Base-by-base conservation (phyloP, 1,140 invertebrate genomes). In the Lasioglossum baleicum region DNA sequence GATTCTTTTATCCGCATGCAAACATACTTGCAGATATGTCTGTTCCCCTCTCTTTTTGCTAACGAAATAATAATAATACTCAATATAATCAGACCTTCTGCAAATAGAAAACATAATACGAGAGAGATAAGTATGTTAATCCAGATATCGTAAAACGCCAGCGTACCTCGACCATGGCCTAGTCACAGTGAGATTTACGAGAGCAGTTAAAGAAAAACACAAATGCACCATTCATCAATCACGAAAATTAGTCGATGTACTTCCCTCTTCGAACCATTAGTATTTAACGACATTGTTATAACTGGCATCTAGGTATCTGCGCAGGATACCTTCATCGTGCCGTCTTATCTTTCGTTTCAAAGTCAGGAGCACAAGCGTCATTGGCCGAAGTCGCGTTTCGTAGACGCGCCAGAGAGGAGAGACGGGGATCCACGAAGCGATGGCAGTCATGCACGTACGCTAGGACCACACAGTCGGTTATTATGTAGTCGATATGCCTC, bases 401-500 rank as follows among this genome's bases (percentile, higher is more conserved):
- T 44, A 70, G 31, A 68, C 74, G 79, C 80, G 44, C 35, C 58
- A 80, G 75, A 80, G 44, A 64, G 22, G 17, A 71, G 56, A 63
- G 60, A 22, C 42, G 15, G 56, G 56, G 7, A n/a, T 11, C 35
- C 17, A 53, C 51, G 40, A 40, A 26, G 31, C 17, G 20, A 31
- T 31, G 22, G 44, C 22, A 58, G 56, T n/a, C 56, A 15, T 26
- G 56, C 26, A 80, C 22, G 66, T 26, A 58, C 53, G 68, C 60
- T 58, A 53, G 78, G 69, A 44, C 70, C 63, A 31, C 56, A 53
- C 35, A 88, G 85, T 75, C 87, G 81, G 89, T 90, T 92, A 89
- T 91, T 92, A 91, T 91, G 89, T 85, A 61, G 82, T 84, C 87
- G 88, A 90, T 92, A 91, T 86, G 88, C 82, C 86, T 88, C 82